Evolutionary conservation across 2,888 invertebrate genomes (phyloP).

Genomic region (Sturmia bella): DNA sequence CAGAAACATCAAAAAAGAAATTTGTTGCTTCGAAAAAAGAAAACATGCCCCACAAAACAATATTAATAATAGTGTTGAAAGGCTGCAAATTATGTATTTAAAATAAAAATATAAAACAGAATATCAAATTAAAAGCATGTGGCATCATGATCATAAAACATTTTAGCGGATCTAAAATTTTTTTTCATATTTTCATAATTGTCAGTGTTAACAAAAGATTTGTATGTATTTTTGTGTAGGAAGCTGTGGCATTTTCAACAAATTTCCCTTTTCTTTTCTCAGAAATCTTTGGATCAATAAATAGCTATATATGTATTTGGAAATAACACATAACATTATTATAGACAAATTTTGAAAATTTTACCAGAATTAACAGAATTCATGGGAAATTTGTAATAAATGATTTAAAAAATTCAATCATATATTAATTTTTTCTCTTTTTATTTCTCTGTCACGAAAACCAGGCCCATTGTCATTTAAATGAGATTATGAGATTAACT

Average conservation of each 20-base stretch:
- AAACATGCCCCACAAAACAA: neutral
- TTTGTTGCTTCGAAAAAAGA: too few relatives aligned
- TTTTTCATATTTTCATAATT: neutral
- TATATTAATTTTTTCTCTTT: neutral
- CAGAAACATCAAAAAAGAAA: constrained; percentile 4
- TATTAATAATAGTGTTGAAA: constrained; percentile 52
- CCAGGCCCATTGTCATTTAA: constrained; percentile 42
- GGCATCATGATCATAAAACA: constrained; percentile 51
- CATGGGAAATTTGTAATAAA: neutral
- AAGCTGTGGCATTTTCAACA: constrained; percentile 6
- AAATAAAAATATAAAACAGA: neutral
- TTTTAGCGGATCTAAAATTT: constrained; percentile 35
- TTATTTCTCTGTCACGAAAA: too few relatives aligned
- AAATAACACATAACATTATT: constrained; percentile 36
- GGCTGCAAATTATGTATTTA: constrained; percentile 25
- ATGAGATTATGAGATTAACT: constrained; percentile 56
- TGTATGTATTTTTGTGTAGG: constrained; percentile 30
- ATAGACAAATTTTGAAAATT: neutral
- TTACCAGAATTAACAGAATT: constrained; percentile 18
- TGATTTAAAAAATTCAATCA: constrained; percentile 3
- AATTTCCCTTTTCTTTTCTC: constrained; percentile 37
- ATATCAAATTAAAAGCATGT: constrained; percentile 43
- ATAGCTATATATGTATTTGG: constrained; percentile 38
- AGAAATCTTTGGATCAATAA: constrained; percentile 19
- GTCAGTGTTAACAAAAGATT: constrained; percentile 27